Conservation (phyloP, 2,797 vertebrate species). For the Ctenochaetus hawaiiensis region DNA sequence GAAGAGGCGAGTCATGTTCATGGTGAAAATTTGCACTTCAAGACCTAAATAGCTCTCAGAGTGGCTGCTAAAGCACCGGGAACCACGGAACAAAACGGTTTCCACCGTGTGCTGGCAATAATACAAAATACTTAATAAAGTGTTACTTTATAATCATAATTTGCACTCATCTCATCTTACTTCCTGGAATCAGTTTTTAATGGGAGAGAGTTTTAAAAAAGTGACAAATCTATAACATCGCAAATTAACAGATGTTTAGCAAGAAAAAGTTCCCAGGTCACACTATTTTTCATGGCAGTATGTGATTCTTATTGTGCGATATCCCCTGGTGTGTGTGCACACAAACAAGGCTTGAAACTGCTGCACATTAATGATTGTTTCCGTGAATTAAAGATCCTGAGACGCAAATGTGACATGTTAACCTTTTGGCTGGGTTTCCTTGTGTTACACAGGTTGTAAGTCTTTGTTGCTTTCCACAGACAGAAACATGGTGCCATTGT, state of each 20-base stretch:
- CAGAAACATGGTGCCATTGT: neutral
- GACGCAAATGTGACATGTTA: slow-evolving; percentile 8
- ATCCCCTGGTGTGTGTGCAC: neutral
- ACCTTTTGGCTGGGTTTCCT: slow-evolving; percentile 11
- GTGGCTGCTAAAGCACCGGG: slow-evolving; percentile 27
- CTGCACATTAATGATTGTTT: neutral
- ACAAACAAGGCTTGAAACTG: neutral
- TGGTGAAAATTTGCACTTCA: slow-evolving; percentile 45
- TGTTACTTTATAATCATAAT: neutral
- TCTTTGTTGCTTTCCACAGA: slow-evolving; percentile 16
- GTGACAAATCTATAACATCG: neutral
- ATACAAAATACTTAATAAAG: neutral
- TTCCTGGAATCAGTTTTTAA: neutral
- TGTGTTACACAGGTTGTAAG: neutral
- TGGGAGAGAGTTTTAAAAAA: neutral
- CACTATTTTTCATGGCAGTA: neutral
- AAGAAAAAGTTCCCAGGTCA: neutral
- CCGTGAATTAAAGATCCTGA: neutral
- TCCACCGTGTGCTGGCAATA: neutral
- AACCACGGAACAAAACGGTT: slow-evolving; percentile 10
- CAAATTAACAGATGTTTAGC: neutral
- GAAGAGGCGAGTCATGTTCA: slow-evolving; percentile 43
- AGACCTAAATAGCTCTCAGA: slow-evolving; percentile 33
- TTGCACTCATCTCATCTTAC: neutral
- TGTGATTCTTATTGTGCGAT: slow-evolving; percentile 12